Conservation (phyloP, 2,888 invertebrate genomes). For the Tachina grossa region DNA sequence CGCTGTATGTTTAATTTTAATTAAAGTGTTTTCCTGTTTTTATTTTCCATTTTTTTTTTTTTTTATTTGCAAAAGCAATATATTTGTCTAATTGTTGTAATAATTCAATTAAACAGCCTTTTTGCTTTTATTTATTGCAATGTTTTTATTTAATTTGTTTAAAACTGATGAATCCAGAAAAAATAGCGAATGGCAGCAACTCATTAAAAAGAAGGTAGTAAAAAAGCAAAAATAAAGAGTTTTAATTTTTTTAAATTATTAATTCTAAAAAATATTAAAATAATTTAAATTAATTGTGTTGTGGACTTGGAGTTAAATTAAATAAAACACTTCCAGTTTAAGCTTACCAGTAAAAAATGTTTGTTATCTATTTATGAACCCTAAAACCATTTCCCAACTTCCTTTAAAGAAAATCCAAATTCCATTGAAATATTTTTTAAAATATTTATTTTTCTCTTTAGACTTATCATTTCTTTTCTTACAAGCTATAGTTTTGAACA, state of each 20-base stretch:
- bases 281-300: background rate
- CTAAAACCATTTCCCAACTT: background rate
- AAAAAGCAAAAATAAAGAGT: background rate
- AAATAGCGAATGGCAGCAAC: background rate
- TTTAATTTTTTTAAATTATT: background rate
- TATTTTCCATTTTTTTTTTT: background rate
- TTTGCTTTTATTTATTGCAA: background rate
- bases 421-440: slow-evolving; percentile 44
- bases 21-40: slow-evolving; percentile 18
- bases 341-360: no score
- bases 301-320: no score
- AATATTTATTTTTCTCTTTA: slow-evolving; percentile 64
- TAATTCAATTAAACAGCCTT: background rate
- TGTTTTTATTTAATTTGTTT: slow-evolving; percentile 16
- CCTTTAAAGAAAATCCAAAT: background rate
- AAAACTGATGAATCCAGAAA: background rate
- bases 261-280: background rate
- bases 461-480: slow-evolving; percentile 59
- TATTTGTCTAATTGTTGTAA: background rate
- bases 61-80: background rate
- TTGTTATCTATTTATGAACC: no score
- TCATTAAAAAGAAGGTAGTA: background rate
- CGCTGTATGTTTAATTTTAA: background rate
- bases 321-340: no score
- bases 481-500: slow-evolving; percentile 20